Evolutionary conservation across 2,888 invertebrate genomes (phyloP).

Genomic region (Anoplius nigerrimus): DNA sequence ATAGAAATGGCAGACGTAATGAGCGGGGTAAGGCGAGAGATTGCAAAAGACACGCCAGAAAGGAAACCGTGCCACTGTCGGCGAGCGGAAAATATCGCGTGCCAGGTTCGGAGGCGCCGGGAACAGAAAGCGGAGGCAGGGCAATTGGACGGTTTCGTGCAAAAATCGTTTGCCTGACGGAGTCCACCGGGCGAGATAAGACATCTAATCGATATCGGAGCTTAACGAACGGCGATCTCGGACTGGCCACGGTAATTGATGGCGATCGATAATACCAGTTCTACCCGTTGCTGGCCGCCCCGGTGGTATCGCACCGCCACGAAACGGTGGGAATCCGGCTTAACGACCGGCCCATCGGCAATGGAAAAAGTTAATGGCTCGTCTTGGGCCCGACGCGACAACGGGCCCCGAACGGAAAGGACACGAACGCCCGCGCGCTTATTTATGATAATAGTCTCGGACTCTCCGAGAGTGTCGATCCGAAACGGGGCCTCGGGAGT

Average conservation of each 20-base stretch:
- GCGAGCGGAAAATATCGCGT: not conserved
- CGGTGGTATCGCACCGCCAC: constrained; percentile 50
- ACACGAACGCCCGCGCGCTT: constrained; percentile 29
- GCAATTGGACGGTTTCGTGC: not conserved
- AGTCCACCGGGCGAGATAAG: constrained; percentile 34
- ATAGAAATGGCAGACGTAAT: no score
- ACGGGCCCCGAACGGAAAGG: constrained; percentile 36
- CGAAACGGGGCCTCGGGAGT: no score
- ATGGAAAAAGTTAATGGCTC: constrained; percentile 63
- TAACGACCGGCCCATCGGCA: constrained; percentile 55
- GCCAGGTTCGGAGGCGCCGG: not conserved
- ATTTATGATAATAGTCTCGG: constrained; percentile 53
- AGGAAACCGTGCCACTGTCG: not conserved
- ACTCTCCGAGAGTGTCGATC: constrained; percentile 12
- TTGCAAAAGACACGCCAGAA: not conserved
- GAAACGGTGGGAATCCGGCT: constrained; percentile 62
- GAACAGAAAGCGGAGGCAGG: no score
- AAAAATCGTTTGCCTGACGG: not conserved
- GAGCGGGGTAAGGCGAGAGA: not conserved
- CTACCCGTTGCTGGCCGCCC: constrained; percentile 19
- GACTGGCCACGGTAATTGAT: constrained; percentile 58
- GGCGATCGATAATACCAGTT: constrained; percentile 58
- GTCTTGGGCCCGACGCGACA: constrained; percentile 46
- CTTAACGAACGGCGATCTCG: constrained; percentile 61
- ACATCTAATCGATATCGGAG: constrained; percentile 59